Conservation (phyloP, 2,113 vertebrate species). For the Seriola aureovittata region DNA sequence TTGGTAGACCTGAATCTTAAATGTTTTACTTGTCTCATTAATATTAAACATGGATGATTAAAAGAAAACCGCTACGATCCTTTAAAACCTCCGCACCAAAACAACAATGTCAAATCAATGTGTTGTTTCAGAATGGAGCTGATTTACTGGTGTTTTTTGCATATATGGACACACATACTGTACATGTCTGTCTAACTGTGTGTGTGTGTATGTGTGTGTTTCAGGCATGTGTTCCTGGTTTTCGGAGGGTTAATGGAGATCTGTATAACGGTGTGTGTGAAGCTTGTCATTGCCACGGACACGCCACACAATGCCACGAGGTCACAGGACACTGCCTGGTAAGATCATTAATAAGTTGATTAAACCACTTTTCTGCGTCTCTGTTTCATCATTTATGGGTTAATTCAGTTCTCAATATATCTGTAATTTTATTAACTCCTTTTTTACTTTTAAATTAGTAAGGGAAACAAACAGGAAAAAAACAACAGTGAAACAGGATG, state of each 20-base stretch:
- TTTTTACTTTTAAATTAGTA: too few relatives aligned
- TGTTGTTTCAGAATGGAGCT: slow-evolving; percentile 3
- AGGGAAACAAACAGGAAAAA: too few relatives aligned
- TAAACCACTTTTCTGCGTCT: background rate
- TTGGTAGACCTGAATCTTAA: background rate
- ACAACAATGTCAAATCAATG: too few relatives aligned
- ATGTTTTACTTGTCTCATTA: background rate
- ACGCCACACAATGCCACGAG: slow-evolving; percentile 62
- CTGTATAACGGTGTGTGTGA: slow-evolving; percentile 75
- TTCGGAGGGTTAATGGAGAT: slow-evolving; percentile 69
- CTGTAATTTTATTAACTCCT: background rate
- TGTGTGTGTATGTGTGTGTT: slow-evolving; percentile 42
- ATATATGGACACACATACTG: background rate
- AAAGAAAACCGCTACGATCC: too few relatives aligned
- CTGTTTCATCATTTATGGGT: background rate
- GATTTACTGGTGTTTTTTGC: background rate
- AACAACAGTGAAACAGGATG: too few relatives aligned
- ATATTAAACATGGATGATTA: background rate
- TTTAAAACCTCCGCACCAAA: background rate
- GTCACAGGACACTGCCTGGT: slow-evolving; percentile 79
- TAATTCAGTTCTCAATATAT: background rate
- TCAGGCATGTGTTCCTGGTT: slow-evolving; percentile 69
- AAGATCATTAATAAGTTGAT: slow-evolving; percentile 23
- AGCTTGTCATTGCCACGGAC: slow-evolving; percentile 73
- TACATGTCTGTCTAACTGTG: background rate